Evolutionary conservation across 2,888 invertebrate species (phyloP), one percentile per base, ranked within the genome.

Genomic region (Nephrocerus scutellatus): DNA sequence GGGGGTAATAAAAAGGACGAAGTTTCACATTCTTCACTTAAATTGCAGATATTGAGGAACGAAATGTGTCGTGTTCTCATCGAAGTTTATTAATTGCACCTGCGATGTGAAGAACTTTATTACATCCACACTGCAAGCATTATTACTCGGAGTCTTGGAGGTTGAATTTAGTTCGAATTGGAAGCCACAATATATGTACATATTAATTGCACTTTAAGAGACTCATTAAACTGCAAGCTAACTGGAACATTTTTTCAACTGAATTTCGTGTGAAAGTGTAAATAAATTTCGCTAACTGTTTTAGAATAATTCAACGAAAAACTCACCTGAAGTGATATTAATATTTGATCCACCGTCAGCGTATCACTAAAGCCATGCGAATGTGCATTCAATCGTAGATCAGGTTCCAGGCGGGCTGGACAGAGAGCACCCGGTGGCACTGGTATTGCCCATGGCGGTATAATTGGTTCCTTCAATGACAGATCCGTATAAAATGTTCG

Each of bases 371-470:
- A 55, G 40, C 57, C 57, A 53, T 60, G 57, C 36, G 62, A 59
- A 50, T 56, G 56, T 16, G 52, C 47, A 40, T 56, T 64, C 50
- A 72, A 54, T 46, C 70, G 66, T 22, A 73, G 54, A 32, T 71
- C 69, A n/a, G 72, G 72, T 47, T 71, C 70, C 52, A 73, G 68
- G 51, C 70, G 67, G 26, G 72, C 72, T n/a, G 72, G 68, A 49
- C 72, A 71, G 30, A 71, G 60, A 18, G 69, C 67, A 36, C 71
- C 72, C 12, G 68, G 64, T 5, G 71, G 69, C 37, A 71, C 57
- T 4, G 69, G 68, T 33, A 70, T 70, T 15, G 71, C 70, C 72
- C 72, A 72, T 41, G 64, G 62, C 30, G 72, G 72, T 37, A 68
- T 62, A 46, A 70, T 66, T 44, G 66, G 68, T 39, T 72, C 72